phyloP scores from a whole-genome alignment of 2,888 invertebrate species.

The Agrochola lota region DNA sequence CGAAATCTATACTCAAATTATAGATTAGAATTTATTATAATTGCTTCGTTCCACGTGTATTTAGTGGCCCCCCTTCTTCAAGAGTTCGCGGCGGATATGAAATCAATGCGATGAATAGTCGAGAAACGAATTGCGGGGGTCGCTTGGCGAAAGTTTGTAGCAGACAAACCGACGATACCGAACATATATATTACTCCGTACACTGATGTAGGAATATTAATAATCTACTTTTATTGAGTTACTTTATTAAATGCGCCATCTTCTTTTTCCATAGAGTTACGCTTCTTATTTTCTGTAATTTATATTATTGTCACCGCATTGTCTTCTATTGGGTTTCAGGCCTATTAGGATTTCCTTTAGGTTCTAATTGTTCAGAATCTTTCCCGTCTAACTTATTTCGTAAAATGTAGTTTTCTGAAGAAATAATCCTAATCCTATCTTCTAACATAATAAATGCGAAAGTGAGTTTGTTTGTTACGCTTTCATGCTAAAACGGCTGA shows the following conservation, averaged over 20 bases:
- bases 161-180: conserved; percentile 74
- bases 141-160: conserved; percentile 81
- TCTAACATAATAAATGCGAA: too few species aligned
- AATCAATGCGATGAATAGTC: conserved; percentile 89
- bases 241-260: not conserved
- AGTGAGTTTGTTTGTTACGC: too few species aligned
- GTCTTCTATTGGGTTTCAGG: not conserved
- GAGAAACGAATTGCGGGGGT: conserved; percentile 86
- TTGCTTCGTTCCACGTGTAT: conserved; percentile 19
- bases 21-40: not conserved
- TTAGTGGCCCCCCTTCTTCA: conserved; percentile 73
- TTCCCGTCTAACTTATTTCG: not conserved
- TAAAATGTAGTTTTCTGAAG: not conserved
- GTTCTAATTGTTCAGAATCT: not conserved
- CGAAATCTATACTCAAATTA: too few species aligned
- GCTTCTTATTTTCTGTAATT: not conserved
- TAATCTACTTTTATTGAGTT: conserved; percentile 7
- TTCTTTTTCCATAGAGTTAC: not conserved
- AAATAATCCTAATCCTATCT: not conserved
- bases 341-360: too few species aligned
- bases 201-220: conserved; percentile 58
- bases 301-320: too few species aligned
- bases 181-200: conserved; percentile 61
- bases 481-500: too few species aligned
- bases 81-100: conserved; percentile 80